A percentile compares a stretch with the other conserved stretches of the same genome.
Conservation (phyloP, 2,113 vertebrate genomes). For the Oryzias celebensis region DNA sequence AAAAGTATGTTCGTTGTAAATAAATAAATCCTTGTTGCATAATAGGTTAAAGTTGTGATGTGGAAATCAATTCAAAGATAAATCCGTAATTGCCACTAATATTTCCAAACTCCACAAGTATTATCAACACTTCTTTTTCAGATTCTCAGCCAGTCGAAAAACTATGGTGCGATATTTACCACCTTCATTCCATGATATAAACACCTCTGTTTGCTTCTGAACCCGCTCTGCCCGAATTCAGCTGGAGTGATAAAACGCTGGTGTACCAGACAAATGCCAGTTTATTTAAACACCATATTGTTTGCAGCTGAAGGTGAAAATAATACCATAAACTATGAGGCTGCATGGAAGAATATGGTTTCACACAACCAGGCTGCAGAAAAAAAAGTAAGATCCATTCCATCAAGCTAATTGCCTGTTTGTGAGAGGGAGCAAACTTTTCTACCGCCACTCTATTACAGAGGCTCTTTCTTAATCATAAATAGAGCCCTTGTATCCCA, state of each 20-base stretch:
- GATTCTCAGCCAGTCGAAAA: constrained; percentile 33
- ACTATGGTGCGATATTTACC: constrained; percentile 37
- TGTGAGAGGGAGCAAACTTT: constrained; percentile 96
- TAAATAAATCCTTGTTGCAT: too few relatives aligned
- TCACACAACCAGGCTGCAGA: constrained; percentile 87
- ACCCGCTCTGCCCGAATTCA: constrained; percentile 24
- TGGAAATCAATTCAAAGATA: too few relatives aligned
- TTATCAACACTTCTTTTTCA: constrained; percentile 27
- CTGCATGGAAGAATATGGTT: constrained; percentile 92
- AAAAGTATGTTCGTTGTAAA: too few relatives aligned
- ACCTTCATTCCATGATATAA: constrained; percentile 43
- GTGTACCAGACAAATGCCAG: constrained; percentile 45
- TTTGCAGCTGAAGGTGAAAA: constrained; percentile 86
- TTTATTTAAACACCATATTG: constrained; percentile 63
- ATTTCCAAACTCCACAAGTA: constrained; percentile 5
- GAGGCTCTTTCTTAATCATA: constrained; percentile 99
- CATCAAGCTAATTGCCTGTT: constrained; percentile 99
- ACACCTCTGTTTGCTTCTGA: constrained; percentile 51
- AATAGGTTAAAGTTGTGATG: too few relatives aligned
- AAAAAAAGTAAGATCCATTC: constrained; percentile 86
- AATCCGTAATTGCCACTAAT: constrained; percentile 1
- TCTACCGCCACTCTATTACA: constrained; percentile 93
- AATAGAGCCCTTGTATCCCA: constrained; percentile 93
- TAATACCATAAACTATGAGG: constrained; percentile 90
- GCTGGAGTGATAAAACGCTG: constrained; percentile 16